A percentile compares a stretch with the other conserved stretches of the same genome.
These are phyloP conservation scores for Cecropterus lyciades DNA, from an alignment of 1,140 invertebrate genomes.

Conservation along the genomic window DNA sequence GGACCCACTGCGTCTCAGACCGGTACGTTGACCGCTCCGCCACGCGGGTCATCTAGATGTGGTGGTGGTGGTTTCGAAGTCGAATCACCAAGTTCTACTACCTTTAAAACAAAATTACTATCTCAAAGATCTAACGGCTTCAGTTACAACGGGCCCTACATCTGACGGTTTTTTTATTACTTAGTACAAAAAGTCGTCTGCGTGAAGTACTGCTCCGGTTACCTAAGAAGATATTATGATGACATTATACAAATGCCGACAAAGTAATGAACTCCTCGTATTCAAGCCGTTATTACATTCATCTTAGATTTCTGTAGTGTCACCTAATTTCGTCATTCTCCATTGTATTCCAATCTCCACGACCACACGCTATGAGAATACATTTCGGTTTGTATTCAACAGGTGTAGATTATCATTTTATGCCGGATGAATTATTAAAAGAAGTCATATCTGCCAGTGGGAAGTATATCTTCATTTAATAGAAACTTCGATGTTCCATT, in stretches of 20 bases:
- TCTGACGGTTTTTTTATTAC: too few relatives aligned
- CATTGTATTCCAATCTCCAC: slow-evolving; percentile 18
- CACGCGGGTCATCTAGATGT: too few relatives aligned
- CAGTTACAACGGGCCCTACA: too few relatives aligned
- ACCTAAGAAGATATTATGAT: not conserved
- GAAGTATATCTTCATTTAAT: too few relatives aligned
- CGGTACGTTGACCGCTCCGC: too few relatives aligned
- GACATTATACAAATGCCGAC: slow-evolving; percentile 3
- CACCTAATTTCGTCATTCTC: slow-evolving; percentile 9
- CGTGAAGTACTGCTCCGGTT: not conserved
- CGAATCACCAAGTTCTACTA: too few relatives aligned
- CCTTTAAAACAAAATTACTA: too few relatives aligned
- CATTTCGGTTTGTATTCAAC: slow-evolving; percentile 37
- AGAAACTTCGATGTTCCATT: too few relatives aligned
- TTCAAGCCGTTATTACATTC: not conserved
- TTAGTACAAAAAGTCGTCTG: too few relatives aligned
- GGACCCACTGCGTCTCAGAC: too few relatives aligned
- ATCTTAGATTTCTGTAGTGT: slow-evolving; percentile 9
- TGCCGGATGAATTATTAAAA: slow-evolving; percentile 51
- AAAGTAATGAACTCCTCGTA: slow-evolving; percentile 5
- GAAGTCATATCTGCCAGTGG: not conserved
- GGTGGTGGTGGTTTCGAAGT: too few relatives aligned
- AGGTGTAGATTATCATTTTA: slow-evolving; percentile 46
- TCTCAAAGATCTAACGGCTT: too few relatives aligned
- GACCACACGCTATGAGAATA: slow-evolving; percentile 19